Evolutionary conservation across 1,140 invertebrate genomes (phyloP), one percentile per base, ranked within the genome.

Genomic region (Schmidtea mediterranea): DNA sequence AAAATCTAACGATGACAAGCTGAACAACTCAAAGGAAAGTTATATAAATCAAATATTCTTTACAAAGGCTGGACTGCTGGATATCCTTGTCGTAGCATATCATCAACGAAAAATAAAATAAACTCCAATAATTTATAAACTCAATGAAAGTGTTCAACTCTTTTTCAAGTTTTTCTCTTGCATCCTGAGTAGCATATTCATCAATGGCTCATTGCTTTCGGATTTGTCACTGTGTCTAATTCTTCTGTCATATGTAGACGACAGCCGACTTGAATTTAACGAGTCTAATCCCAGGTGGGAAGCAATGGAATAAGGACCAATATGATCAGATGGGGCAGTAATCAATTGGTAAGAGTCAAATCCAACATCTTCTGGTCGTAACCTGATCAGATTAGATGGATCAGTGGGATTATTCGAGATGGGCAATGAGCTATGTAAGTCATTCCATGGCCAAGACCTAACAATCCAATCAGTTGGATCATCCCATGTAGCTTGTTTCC

Each of bases 381-480:
- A 59, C 49, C 70, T 69, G 36, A 68, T 58, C 40, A 69, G 55
- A 38, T 56, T 32, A 32, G 26, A 32, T 10, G 26, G 26, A 32
- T 32, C 26, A 6, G 10, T 32, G 3, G 26, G 26, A 32, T 32
- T 32, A 32, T 23, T 23, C 12, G 40, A 41, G 3, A 23, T 23
- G 3, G 40, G 22, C 12, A 41, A 41, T 6, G 40, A 19, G 10
- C 18, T 19, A 19, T 41, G 40, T 23, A 6, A 12, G 12, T 23
- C 18, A 41, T 41, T 48, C 86, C 86, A 94, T 1, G 86, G 86
- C 67, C 89, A 92, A 1, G 79, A 78, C 50, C 82, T 76, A 36
- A 76, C 69, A 49, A 92, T 76, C 67, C 84, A 89, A 36, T 78
- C 75, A 8, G 79, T 73, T 1, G 86, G 86, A 70, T 92, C 84